Base-by-base conservation (phyloP, 2,797 vertebrate species). In the Acrossocheilus fasciatus region DNA sequence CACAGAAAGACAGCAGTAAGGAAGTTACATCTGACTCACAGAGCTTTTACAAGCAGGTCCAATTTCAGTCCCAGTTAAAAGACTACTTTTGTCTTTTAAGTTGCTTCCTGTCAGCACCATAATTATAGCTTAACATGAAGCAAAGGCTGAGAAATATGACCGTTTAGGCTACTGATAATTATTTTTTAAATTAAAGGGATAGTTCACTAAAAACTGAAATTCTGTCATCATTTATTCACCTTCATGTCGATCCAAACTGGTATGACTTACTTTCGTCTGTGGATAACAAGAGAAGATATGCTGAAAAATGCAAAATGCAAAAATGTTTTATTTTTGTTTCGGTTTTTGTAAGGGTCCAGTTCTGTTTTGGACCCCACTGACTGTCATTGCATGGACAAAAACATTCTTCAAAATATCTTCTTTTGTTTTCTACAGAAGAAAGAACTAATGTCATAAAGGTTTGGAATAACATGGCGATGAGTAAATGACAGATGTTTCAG, bases 61-160 rank as follows among this genome's bases (percentile, higher is more conserved):
- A 69, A 30, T 52, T 84, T 68, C 30, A 68, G 23, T 68, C 34
- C 12, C 57, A 84, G 52, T 76, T 23, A 78, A 59, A 39, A 78
- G 12, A 45, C 41, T 41, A 17, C 34, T 59, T 78, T 26, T 41
- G 52, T 59, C 52, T 59, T 41, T 78, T 41, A 78, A 59, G 75
- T 26, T 78, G 36, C 52, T 41, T 78, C 20, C 34, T 41, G 12
- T 26, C 26, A 66, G 57, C 41, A 47, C 17, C 17, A 80, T 80
- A 30, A 45, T 45, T 80, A 64, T 20, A 17, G 23, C 54, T 41
- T 78, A 41, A 79, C 41, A 4, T 30, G 17, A 11, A 80, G 39
- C 17, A 80, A 77, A 57, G 50, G 50, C 30, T 39, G 18, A 36
- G 9, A 79, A 79, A 18, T 4, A 79, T 26, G 41, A 64, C 59